Evolutionary conservation across 53 echinoderm and acorn worm genomes (phyloP).

Genomic region (Zoroaster sp.): DNA sequence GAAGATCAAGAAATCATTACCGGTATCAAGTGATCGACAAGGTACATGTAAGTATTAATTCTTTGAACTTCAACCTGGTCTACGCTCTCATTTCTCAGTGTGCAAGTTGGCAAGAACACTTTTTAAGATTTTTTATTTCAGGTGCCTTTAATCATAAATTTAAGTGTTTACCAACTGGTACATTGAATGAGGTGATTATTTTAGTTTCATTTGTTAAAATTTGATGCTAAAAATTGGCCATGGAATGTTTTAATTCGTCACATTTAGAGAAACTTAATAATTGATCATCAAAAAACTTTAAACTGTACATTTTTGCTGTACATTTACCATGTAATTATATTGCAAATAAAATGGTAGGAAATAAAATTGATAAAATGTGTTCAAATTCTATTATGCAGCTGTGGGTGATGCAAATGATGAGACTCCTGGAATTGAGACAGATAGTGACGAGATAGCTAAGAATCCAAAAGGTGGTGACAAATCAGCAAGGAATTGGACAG

Average conservation of each 20-base stretch:
- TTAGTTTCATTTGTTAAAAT: not conserved
- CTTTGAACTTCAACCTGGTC: not conserved
- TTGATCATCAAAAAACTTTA: not conserved
- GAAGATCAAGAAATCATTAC: not conserved
- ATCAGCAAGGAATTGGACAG: not conserved
- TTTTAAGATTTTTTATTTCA: not conserved
- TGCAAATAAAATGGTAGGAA: not conserved
- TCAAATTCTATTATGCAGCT: not conserved
- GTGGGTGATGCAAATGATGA: not conserved
- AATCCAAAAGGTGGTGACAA: not conserved
- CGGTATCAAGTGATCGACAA: not conserved
- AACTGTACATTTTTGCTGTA: not conserved
- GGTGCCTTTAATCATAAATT: not conserved
- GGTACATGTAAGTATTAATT: not conserved
- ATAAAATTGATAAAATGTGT: not conserved
- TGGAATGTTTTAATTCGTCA: not conserved
- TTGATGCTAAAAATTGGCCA: no score
- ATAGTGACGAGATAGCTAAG: not conserved
- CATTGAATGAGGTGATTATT: not conserved
- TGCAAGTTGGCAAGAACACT: not conserved
- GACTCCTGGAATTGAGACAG: not conserved
- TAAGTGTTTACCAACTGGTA: not conserved
- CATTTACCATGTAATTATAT: not conserved
- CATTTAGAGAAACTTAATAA: not conserved
- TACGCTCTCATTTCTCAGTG: not conserved